Evolutionary conservation across 2,888 invertebrate species (phyloP), one percentile per base, ranked within the genome.

Genomic region (Lasioglossum zephyrum): DNA sequence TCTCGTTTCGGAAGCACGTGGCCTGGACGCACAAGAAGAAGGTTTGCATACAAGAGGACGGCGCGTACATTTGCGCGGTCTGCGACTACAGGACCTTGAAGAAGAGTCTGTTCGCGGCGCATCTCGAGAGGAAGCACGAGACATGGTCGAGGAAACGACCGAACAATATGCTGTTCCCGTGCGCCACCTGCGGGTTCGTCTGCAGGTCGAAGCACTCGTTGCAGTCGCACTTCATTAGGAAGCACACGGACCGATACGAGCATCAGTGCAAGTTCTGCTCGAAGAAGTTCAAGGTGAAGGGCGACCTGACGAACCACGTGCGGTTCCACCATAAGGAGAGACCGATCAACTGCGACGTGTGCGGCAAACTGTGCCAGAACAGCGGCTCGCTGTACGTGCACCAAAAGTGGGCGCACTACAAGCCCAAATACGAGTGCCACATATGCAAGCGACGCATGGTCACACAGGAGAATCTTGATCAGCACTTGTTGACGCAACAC

Each of bases 391-490:
- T 95, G 0, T 95, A 95, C 81, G 95, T 95, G 0, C 95, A 95
- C 75, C 94, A 94, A 74, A 95, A 95, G 53, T 95, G 95, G 95
- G 95, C 95, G 0, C 95, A 95, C 60, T 95, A 93, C 82, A 95
- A 95, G 73, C 95, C 95, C 2, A 94, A 95, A 78, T 95, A 89
- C 84, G 95, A 95, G 80, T 95, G 95, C 75, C 91, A 91, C n/a
- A 93, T 95, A 57, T 95, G 95, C 83, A 94, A 94, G 53, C 86
- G 95, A 13, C 92, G 95, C 0, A 95, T 95, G 95, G 95, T 95
- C 0, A 95, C 95, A 0, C 95, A 95, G 81, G 94, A 94, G 57
- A 95, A 95, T 82, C 90, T 95, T 3, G 93, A 94, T 69, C 95
- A 95, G 57, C 95, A 95, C 83, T 88, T 95, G 81, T 66, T 95